Evolutionary conservation across 2,113 vertebrate species (phyloP).

Genomic region (Cacatua alba): DNA sequence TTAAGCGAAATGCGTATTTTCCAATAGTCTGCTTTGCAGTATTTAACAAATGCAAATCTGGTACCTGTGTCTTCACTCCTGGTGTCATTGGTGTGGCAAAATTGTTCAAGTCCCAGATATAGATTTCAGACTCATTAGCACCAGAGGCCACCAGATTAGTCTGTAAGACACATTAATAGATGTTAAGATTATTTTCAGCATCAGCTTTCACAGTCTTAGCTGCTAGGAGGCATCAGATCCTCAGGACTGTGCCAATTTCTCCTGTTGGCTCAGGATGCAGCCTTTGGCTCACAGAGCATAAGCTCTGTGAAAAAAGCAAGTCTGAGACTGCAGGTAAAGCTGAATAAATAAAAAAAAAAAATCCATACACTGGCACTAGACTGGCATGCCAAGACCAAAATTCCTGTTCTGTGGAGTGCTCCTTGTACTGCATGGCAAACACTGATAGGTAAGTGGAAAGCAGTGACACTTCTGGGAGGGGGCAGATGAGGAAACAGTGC

Average conservation of each 20-base stretch:
- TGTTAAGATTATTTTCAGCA: background rate
- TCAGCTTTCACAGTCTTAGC: background rate
- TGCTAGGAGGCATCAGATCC: background rate
- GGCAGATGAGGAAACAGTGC: background rate
- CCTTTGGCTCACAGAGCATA: background rate
- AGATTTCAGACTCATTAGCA: slow-evolving; percentile 98
- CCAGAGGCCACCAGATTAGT: slow-evolving; percentile 93
- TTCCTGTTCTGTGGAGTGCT: background rate
- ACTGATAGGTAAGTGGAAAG: fast-evolving
- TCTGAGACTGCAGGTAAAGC: background rate
- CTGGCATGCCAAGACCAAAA: background rate
- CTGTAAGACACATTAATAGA: slow-evolving; percentile 70
- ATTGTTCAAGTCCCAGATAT: slow-evolving; percentile 97
- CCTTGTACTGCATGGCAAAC: background rate
- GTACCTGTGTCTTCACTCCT: slow-evolving; percentile 94
- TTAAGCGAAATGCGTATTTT: background rate
- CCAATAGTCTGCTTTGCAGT: background rate
- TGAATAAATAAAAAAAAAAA: background rate
- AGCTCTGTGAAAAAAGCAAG: background rate
- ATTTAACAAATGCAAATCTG: background rate
- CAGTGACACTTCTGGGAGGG: background rate
- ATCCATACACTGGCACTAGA: background rate
- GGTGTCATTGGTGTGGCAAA: slow-evolving; percentile 96
- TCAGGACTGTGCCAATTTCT: background rate
- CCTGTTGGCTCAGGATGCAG: background rate